A percentile compares a stretch with the other conserved stretches of the same genome.
These are phyloP conservation scores for Naso thynnoides DNA, from an alignment of 2,797 vertebrate genomes.

Conservation along the genomic window DNA sequence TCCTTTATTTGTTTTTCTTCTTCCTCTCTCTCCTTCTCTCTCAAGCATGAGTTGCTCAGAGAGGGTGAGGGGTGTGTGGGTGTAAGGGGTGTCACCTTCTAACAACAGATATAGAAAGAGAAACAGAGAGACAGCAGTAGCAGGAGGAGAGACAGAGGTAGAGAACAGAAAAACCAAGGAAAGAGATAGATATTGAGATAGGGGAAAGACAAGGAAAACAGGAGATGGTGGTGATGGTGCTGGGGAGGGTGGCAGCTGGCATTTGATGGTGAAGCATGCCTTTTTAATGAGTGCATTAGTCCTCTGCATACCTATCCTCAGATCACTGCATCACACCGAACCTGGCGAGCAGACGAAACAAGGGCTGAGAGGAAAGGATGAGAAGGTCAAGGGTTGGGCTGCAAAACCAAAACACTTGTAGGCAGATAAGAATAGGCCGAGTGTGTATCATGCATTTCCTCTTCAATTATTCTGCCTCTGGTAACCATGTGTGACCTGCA, in stretches of 20 bases:
- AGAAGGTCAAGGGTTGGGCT: constrained; percentile 65
- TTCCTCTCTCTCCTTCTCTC: constrained; percentile 31
- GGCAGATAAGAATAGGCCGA: constrained; percentile 54
- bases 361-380: constrained; percentile 43
- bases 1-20: constrained; percentile 64
- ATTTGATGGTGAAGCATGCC: constrained; percentile 83
- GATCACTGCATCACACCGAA: constrained; percentile 64
- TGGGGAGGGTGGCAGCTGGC: constrained; percentile 75
- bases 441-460: constrained; percentile 47
- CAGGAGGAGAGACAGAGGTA: constrained; percentile 51
- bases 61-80: constrained; percentile 71
- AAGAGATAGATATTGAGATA: constrained; percentile 52
- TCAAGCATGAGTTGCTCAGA: constrained; percentile 70
- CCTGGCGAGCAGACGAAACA: constrained; percentile 51
- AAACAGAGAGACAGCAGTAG: constrained; percentile 64
- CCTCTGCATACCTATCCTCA: constrained; percentile 75
- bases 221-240: constrained; percentile 34
- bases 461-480: constrained; percentile 49
- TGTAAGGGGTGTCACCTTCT: constrained; percentile 77
- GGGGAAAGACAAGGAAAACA: constrained; percentile 68
- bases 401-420: constrained; percentile 51
- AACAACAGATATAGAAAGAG: constrained; percentile 76
- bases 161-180: constrained; percentile 65
- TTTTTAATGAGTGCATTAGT: constrained; percentile 85
- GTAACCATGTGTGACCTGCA: constrained; percentile 24